Percentiles rank a stretch among this genome's conserved stretches.
Conservation (phyloP, 1,140 invertebrate species). For the Lordiphosa clarofinis region DNA sequence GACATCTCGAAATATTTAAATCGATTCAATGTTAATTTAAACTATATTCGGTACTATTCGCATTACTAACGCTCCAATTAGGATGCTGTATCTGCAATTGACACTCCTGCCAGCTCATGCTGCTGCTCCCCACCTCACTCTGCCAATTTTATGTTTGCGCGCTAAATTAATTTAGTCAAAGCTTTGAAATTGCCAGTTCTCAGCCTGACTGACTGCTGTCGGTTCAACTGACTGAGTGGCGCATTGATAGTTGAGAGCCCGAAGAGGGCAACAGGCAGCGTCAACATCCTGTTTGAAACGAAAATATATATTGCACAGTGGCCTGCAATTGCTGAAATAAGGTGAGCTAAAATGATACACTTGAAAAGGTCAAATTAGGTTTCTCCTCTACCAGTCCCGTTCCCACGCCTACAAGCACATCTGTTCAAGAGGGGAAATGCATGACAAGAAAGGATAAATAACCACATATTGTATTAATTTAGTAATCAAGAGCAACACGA, state of each 20-base stretch:
- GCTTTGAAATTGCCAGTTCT: slow-evolving; percentile 49
- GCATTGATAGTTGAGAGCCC: slow-evolving; percentile 41
- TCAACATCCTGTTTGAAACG: slow-evolving; percentile 32
- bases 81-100: slow-evolving; percentile 23
- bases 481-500: too few relatives aligned
- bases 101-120: slow-evolving; percentile 3
- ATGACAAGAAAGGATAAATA: too few relatives aligned
- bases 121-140: slow-evolving; percentile 5
- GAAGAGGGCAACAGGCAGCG: slow-evolving; percentile 25
- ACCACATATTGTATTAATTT: too few relatives aligned
- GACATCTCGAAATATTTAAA: slow-evolving; percentile 49
- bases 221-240: slow-evolving; percentile 15
- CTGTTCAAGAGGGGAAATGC: too few relatives aligned
- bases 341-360: too few relatives aligned
- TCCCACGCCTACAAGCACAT: too few relatives aligned
- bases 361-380: too few relatives aligned
- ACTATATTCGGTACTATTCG: slow-evolving; percentile 29
- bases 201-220: slow-evolving; percentile 28
- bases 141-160: slow-evolving; percentile 70
- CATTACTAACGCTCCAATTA: slow-evolving; percentile 58
- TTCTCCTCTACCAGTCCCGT: too few relatives aligned
- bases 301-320: slow-evolving; percentile 12
- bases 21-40: slow-evolving; percentile 43
- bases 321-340: background rate
- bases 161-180: slow-evolving; percentile 73